Evolutionary conservation across 1,140 invertebrate genomes (phyloP).

Genomic region (Diachasma alloeum): DNA sequence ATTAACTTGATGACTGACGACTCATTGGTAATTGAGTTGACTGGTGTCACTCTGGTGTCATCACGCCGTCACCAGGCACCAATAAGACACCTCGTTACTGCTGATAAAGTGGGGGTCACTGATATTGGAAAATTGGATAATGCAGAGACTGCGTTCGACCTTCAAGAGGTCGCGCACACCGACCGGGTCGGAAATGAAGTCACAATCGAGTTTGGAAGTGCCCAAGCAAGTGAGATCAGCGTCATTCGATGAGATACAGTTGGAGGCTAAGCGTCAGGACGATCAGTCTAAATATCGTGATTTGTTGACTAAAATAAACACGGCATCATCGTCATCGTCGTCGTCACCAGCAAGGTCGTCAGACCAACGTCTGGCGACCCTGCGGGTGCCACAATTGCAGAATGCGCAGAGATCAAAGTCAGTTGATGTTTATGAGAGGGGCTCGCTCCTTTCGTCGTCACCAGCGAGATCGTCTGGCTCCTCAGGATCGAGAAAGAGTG

Average conservation of each 20-base stretch:
- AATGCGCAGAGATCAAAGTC: slow-evolving; percentile 75
- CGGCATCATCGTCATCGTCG: slow-evolving; percentile 53
- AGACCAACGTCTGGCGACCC: slow-evolving; percentile 59
- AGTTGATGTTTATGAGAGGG: slow-evolving; percentile 76
- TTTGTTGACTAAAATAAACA: slow-evolving; percentile 23
- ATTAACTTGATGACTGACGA: neutral
- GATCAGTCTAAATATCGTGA: slow-evolving; percentile 34
- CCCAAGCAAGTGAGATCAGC: slow-evolving; percentile 84
- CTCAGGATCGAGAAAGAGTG: slow-evolving; percentile 22
- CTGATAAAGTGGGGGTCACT: neutral
- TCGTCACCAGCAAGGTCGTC: slow-evolving; percentile 57
- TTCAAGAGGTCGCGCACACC: slow-evolving; percentile 87
- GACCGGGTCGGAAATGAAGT: slow-evolving; percentile 88
- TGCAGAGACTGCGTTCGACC: slow-evolving; percentile 84
- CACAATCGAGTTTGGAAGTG: slow-evolving; percentile 86
- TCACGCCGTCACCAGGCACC: neutral
- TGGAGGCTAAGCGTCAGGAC: slow-evolving; percentile 73
- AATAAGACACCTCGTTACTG: slow-evolving; percentile 18
- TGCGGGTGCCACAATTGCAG: slow-evolving; percentile 73
- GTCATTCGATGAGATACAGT: slow-evolving; percentile 87
- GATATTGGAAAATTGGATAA: slow-evolving; percentile 52
- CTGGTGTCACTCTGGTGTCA: neutral
- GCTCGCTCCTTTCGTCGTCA: slow-evolving; percentile 63
- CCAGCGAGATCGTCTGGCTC: slow-evolving; percentile 24
- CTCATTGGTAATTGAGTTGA: neutral